Evolutionary conservation across 2,888 invertebrate genomes (phyloP).

Genomic region (Tiliacea citrago): DNA sequence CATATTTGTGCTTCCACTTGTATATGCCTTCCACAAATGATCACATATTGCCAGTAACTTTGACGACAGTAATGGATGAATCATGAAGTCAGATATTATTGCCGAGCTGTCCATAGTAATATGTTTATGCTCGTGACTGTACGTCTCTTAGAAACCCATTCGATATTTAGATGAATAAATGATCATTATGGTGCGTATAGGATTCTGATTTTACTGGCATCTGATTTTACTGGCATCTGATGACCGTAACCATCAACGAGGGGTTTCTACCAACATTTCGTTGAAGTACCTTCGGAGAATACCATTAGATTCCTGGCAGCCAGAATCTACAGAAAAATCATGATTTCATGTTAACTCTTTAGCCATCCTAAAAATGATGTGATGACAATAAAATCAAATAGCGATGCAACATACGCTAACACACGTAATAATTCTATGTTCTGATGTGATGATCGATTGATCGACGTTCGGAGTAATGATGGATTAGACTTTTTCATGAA

Average conservation of each 20-base stretch:
- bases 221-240: not conserved
- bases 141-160: not conserved
- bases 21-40: too few relatives aligned
- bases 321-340: not conserved
- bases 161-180: not conserved
- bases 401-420: too few relatives aligned
- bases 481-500: too few relatives aligned
- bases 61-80: too few relatives aligned
- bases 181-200: not conserved
- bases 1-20: too few relatives aligned
- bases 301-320: not conserved
- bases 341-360: not conserved
- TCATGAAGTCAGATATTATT: too few relatives aligned
- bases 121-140: too few relatives aligned
- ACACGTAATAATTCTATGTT: too few relatives aligned
- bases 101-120: too few relatives aligned
- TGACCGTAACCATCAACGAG: not conserved
- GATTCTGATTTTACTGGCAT: not conserved
- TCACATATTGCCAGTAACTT: too few relatives aligned
- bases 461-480: too few relatives aligned
- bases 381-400: conserved; percentile 4
- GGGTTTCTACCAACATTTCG: not conserved
- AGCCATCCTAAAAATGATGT: not conserved
- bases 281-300: not conserved
- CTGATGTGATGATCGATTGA: too few relatives aligned